Conservation (phyloP, 2,797 vertebrate species). For the Urophycis tenuis region DNA sequence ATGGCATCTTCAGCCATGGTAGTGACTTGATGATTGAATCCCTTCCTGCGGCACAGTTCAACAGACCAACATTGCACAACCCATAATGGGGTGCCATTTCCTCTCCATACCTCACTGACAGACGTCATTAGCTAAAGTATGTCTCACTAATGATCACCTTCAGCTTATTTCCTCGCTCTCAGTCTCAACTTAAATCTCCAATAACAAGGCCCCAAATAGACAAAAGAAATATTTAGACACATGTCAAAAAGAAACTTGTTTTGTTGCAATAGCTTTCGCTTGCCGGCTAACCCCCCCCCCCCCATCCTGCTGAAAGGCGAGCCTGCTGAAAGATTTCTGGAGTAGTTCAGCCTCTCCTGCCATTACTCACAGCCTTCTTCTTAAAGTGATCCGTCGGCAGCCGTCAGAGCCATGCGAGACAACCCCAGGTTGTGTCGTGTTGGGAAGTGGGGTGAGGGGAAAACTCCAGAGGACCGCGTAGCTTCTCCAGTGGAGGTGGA, state of each 20-base stretch:
- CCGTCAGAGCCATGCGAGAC: slow-evolving; percentile 32
- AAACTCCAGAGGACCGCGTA: background rate
- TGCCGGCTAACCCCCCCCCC: background rate
- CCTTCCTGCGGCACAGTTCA: background rate
- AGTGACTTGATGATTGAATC: background rate
- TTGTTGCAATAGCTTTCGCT: background rate
- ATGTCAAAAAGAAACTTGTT: background rate
- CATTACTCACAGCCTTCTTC: slow-evolving; percentile 46
- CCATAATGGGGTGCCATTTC: background rate
- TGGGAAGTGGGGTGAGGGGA: background rate
- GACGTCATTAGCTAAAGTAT: background rate
- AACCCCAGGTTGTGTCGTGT: background rate
- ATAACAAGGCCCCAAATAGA: background rate
- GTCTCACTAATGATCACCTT: background rate
- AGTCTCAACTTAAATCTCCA: background rate
- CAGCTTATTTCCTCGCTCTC: background rate
- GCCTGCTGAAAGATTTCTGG: slow-evolving; percentile 27
- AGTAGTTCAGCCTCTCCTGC: slow-evolving; percentile 23
- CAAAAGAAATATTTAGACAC: background rate
- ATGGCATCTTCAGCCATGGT: too few relatives aligned
- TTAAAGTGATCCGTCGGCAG: slow-evolving; percentile 48
- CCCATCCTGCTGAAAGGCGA: background rate
- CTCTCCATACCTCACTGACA: slow-evolving; percentile 1
- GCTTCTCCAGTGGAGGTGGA: too few relatives aligned
- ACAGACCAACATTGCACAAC: background rate